A percentile compares a stretch with the other conserved stretches of the same genome.
phyloP scores from a whole-genome alignment of 2,888 invertebrate genomes.

The Clistopyga incitator region DNA sequence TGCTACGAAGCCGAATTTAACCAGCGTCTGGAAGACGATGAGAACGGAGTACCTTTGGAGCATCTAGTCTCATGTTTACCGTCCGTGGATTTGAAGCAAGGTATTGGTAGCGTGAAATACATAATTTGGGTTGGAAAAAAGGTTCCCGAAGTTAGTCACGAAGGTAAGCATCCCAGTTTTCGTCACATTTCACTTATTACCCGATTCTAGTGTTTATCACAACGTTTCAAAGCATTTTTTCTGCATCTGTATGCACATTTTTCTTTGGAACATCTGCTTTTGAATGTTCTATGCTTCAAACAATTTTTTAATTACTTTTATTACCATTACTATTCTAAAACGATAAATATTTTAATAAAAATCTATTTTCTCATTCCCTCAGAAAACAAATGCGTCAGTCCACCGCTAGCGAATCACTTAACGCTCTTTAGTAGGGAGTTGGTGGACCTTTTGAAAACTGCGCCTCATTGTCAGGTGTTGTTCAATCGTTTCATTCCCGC shows the following conservation, averaged over 20 bases:
- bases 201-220: neutral
- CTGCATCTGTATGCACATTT: too few species aligned
- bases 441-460: conserved; percentile 92
- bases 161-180: conserved; percentile 73
- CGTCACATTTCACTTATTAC: neutral
- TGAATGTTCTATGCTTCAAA: too few species aligned
- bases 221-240: neutral
- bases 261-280: too few species aligned
- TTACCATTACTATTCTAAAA: too few species aligned
- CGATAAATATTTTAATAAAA: neutral
- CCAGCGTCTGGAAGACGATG: conserved; percentile 86
- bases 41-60: conserved; percentile 93
- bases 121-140: conserved; percentile 84
- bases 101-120: conserved; percentile 86
- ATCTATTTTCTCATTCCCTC: conserved; percentile 46
- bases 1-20: conserved; percentile 93
- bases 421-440: conserved; percentile 94
- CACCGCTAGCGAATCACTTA: conserved; percentile 89
- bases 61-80: conserved; percentile 94
- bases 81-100: conserved; percentile 87
- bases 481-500: conserved; percentile 96
- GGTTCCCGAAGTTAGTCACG: conserved; percentile 77
- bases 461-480: conserved; percentile 92
- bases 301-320: too few species aligned
- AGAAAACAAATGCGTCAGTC: conserved; percentile 87